Evolutionary conservation across 2,888 invertebrate species (phyloP), one percentile per base, ranked within the genome.

Genomic region (Muschampia plurimacula): DNA sequence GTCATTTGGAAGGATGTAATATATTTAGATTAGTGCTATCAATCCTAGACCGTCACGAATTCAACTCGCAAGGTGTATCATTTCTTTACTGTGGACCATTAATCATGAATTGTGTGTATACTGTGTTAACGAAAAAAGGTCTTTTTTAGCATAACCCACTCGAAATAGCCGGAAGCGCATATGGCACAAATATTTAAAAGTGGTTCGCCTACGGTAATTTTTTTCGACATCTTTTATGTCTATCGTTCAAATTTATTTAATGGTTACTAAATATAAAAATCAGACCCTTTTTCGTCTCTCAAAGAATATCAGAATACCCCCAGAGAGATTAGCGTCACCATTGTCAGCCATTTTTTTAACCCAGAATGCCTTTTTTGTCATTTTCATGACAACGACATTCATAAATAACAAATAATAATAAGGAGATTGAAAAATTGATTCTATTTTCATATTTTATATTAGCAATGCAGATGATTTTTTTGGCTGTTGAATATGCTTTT

Each of bases 181-280:
- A 86, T 92, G 93, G 89, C 86, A 92, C 92, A 93, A 93, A 93
- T 92, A 93, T 93, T 91, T 90, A 89, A 89, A 87, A 91, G 87
- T 89, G 92, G 90, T 89, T 85, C 83, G 87, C 87, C 88, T 85
- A 84, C 82, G 87, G 88, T 85, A 83, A 83, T 9, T 79, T 87
- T 91, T 89, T 86, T 71, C 69, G 79, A 75, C 77, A 72, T 60
- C 74, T 81, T 88, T 89, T 91, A 87, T 87, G 79, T 80, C 76
- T 71, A 67, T 79, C 80, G 77, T 78, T 82, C 85, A 85, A 91
- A 91, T 93, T 91, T 92, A 93, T 92, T 93, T 92, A 93, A 94
- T 93, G 89, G 93, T 91, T 88, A 90, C 90, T 90, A 89, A 90
- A 89, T 91, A 86, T 90, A 82, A 86, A 84, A 86, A 83, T 86